Base-by-base conservation (phyloP, 1,140 invertebrate species). In the Cyclina sinensis region DNA sequence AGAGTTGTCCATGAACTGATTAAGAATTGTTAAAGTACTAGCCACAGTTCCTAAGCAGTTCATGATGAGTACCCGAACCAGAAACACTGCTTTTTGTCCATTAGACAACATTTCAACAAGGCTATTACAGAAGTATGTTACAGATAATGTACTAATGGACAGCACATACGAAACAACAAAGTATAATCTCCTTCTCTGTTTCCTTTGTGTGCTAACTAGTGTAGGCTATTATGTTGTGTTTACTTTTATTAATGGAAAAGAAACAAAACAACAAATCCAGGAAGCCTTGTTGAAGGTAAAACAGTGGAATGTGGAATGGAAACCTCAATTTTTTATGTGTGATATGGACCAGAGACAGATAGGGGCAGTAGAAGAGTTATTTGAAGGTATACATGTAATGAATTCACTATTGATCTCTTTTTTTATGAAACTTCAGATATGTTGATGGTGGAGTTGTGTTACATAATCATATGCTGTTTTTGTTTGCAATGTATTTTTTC, bases 101-200 rank as follows among this genome's bases (percentile, higher is more conserved):
- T 35, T 35, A 73, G 21, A 73, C 68, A 73, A 4, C 5, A 43
- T 73, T 73, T 73, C 68, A 73, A 43, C 68, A 39, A 21, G 27
- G 16, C 46, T 79, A 18, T 27, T 79, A 7, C 24, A 4, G 4
- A 79, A 57, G 18, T 79, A 48, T 79, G 46, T 46, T 37, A 9
- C 11, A 4, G 46, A 79, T 1, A 30, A 57, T 9, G 76, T 79
- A 11, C 27, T 79, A 11, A 54, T 79, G 76, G 76, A 79, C 30
- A 24, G 27, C 43, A 79, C 46, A 37, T 79, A 79, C 54, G 32
- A 59, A 35, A 32, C 27, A 4, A 7, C 1, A 16, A 54, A 11
- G 27, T 54, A 54, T n/a, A 37, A 54, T 57, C 9, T 79, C 18
- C 48, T 27, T n/a, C 46, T 51, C 12, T 79, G 24, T 57, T 27